Evolutionary conservation across 2,113 vertebrate species (phyloP).

Genomic region (Lepidiolamprologus cunningtoni): DNA sequence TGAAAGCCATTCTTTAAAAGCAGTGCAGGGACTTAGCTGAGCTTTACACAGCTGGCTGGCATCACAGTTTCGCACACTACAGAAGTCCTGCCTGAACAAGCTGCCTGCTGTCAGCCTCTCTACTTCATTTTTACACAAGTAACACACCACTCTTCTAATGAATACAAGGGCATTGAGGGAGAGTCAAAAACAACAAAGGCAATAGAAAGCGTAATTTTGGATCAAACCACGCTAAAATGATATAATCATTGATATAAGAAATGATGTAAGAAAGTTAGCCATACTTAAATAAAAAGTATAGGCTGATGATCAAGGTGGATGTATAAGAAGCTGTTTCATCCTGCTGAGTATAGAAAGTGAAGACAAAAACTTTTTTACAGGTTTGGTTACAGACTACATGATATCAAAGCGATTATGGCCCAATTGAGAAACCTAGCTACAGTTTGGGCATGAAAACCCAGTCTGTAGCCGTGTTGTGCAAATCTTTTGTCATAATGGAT

Average conservation of each 20-base stretch:
- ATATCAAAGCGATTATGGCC: neutral
- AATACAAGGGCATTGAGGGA: rapidly evolving
- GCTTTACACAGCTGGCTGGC: constrained; percentile 57
- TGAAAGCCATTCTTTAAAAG: neutral
- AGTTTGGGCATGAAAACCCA: neutral
- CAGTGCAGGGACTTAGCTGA: neutral
- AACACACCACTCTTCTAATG: neutral
- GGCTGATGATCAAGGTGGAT: neutral
- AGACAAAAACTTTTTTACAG: neutral
- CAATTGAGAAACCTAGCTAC: neutral
- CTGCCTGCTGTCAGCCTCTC: constrained; percentile 19
- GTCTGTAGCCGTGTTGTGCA: neutral
- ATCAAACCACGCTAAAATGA: constrained; percentile 17
- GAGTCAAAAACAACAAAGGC: neutral
- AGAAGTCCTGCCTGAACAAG: constrained; percentile 38
- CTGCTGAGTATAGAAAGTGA: neutral
- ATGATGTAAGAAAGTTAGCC: neutral
- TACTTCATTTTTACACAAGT: constrained; percentile 9
- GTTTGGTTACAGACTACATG: neutral
- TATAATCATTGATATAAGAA: neutral
- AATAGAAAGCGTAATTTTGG: neutral
- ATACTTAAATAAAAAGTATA: neutral
- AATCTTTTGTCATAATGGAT: neutral
- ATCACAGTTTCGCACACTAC: neutral
- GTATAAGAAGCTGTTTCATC: neutral